A percentile compares a stretch with the other conserved stretches of the same genome.
Conservation (phyloP, 2,797 vertebrate genomes). For the Sebastes diploproa region DNA sequence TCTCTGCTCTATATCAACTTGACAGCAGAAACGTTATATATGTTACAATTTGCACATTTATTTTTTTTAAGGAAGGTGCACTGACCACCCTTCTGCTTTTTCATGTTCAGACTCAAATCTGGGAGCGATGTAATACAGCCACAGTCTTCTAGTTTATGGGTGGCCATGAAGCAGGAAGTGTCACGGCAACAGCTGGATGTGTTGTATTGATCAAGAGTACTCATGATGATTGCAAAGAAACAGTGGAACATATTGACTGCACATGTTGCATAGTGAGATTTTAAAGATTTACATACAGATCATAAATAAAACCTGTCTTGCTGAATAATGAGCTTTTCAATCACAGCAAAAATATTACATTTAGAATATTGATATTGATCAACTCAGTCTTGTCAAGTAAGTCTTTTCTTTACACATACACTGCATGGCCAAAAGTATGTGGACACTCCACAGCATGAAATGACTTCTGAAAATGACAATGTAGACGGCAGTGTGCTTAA, state of each 20-base stretch:
- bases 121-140: not conserved
- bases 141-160: not conserved
- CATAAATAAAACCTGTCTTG: not conserved
- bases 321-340: not conserved
- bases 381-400: not conserved
- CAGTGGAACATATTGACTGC: not conserved
- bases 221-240: not conserved
- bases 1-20: constrained; percentile 46
- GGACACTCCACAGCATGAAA: not conserved
- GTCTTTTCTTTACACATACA: not conserved
- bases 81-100: not conserved
- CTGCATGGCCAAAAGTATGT: not conserved
- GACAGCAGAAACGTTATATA: constrained; percentile 19
- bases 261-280: not conserved
- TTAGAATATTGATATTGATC: constrained; percentile 10
- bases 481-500: not conserved
- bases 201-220: not conserved
- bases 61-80: not conserved
- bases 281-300: not conserved
- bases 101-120: not conserved
- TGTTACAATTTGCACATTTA: not conserved
- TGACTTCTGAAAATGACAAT: not conserved
- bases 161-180: not conserved
- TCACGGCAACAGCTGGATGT: not conserved
- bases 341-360: not conserved